These are phyloP conservation scores for Podarcis muralis DNA, from an alignment of 2,113 vertebrate species.

Conservation along the genomic window DNA sequence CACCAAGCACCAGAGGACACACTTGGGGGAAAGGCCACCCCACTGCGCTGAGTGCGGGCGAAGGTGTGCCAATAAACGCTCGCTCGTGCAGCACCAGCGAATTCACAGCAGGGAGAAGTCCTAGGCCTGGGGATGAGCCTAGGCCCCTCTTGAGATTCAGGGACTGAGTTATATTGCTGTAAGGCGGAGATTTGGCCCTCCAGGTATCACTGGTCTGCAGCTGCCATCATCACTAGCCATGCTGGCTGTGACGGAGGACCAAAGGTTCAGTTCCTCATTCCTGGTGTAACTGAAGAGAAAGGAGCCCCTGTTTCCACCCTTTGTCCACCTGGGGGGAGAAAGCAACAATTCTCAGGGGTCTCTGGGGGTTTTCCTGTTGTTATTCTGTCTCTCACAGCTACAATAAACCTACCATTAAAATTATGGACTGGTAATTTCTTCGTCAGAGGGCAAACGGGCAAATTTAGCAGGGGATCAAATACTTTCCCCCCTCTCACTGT, in stretches of 20 bases:
- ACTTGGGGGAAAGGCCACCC: neutral
- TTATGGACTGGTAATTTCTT: too few species aligned
- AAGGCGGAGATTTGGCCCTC: neutral
- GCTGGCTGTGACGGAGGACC: neutral
- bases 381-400: too few species aligned
- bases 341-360: neutral
- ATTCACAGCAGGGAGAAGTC: neutral
- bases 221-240: neutral
- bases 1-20: slow-evolving; percentile 6
- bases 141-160: neutral
- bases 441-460: too few species aligned
- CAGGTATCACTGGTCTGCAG: neutral
- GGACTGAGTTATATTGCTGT: neutral
- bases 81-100: neutral
- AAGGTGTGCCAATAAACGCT: neutral
- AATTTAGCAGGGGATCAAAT: too few species aligned
- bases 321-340: too few species aligned
- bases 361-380: too few species aligned
- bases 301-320: neutral
- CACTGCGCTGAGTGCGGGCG: neutral
- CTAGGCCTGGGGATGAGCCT: neutral
- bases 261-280: neutral
- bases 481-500: too few species aligned
- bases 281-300: neutral
- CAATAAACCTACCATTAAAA: too few species aligned